Base-by-base conservation (phyloP, 2,888 invertebrate species). In the Megaustenia siamemsis region DNA sequence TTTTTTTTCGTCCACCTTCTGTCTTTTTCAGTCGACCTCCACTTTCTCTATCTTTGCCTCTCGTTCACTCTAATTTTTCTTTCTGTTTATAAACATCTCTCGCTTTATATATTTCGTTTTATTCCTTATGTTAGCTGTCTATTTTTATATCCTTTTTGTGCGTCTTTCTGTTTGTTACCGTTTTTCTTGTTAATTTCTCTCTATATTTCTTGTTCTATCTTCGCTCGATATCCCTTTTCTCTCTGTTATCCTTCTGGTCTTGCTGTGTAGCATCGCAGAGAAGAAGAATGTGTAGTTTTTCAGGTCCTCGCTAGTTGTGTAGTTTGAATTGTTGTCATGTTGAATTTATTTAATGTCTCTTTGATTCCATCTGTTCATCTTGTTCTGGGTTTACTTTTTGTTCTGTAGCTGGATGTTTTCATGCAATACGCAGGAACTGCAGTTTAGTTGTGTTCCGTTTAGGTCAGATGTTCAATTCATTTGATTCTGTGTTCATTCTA, bases 1-100 rank as follows among this genome's bases (percentile, higher is more conserved):
- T 40, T 45, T 43, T 45, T 40, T 45, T 73, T n/a, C 35, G n/a
- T n/a, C n/a, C n/a, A n/a, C n/a, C n/a, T n/a, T n/a, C 40, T 75
- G 45, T 60, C 60, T 78, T 21, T 79, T 43, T 79, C 66, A 66
- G 6, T 40, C 66, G 12, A 32, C 38, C 38, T 28, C 35, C 35
- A 38, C 45, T 66, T 68, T 18, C 97, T 94, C 98, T 97, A 92
- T 96, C 97, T 89, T 99, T 95, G 85, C 98, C 96, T 90, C 99
- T 95, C 95, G 35, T 68, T 63, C 28, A 28, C 45, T 81, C 35
- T 68, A 10, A 10, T 21, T 32, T 35, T 68, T 38, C 38, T 68
- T 68, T n/a, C n/a, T 68, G 8, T 38, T 68, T 21, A 32, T 21
- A 12, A 32, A 32, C 35, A 10, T 68, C 21, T 38, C n/a, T 35